Base-by-base conservation (phyloP, 2,888 invertebrate species). In the Chromoteleia sp. region DNA sequence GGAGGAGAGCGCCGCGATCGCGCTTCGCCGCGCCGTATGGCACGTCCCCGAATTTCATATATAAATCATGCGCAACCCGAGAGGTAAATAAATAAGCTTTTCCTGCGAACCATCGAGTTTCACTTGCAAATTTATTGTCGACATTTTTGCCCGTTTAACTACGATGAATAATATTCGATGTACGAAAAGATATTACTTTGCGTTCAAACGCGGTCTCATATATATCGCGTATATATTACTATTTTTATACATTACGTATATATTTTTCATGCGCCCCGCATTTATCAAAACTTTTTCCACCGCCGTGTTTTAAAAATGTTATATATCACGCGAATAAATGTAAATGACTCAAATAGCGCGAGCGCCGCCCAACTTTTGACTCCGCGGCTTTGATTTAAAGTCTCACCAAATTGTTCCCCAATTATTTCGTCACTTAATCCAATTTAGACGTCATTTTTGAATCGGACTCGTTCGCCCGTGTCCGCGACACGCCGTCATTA, bases 11-110 rank as follows among this genome's bases (percentile, higher is more conserved):
- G 77, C 74, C 70, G 52, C 73, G 83, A 82, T 80, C 81, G 74
- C 75, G 78, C 58, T 77, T 71, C 84, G 80, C 83, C 84, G 84
- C 84, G 84, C 82, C 84, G 84, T 84, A 82, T 84, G 82, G 82
- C 84, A 80, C 78, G 78, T 75, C 82, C 78, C 84, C 84, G 74
- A 82, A 82, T 80, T 80, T 80, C 82, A 78, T 80, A 78, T 80
- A 82, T 82, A 82, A 79, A 82, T 82, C 82, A 79, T 82, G 76
- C 79, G 82, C 82, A 82, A 76, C 82, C 79, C 82, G 82, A 67
- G 79, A 79, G 82, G 82, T 82, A 82, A 82, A 78, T 82, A 82
- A 82, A 82, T 82, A 82, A 82, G 82, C 82, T 79, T 82, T 82
- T 79, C 82, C 82, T 82, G 76, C 75, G 71, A 82, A 63, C 78